Conservation (phyloP, 2,888 invertebrate genomes). For the Meta bourneti region DNA sequence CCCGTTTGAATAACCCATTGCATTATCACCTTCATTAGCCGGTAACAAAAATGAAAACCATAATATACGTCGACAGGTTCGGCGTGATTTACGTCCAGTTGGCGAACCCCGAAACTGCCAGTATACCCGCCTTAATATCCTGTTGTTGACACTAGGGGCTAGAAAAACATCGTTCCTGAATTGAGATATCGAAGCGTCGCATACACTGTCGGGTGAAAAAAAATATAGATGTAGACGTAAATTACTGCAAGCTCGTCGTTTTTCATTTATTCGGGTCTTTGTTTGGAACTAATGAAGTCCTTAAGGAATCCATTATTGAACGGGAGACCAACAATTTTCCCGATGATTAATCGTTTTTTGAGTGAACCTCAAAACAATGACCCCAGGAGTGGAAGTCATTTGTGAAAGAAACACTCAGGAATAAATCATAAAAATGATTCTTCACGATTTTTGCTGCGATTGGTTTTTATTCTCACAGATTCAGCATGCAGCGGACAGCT, state of each 20-base stretch:
- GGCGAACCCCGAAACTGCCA: conserved; percentile 3
- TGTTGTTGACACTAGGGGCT: conserved; percentile 57
- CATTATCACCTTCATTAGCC: conserved; percentile 18
- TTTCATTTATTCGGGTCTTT: conserved; percentile 59
- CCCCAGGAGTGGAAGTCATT: conserved; percentile 68
- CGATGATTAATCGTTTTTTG: conserved; percentile 72
- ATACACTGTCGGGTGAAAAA: conserved; percentile 14
- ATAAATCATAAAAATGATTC: conserved; percentile 69
- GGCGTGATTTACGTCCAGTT: conserved; percentile 59
- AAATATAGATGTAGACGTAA: conserved; percentile 67
- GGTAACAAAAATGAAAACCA: conserved; percentile 12
- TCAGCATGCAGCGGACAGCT: conserved; percentile 17
- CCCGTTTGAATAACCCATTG: conserved; percentile 26
- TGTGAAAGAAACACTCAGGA: conserved; percentile 47
- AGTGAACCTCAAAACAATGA: conserved; percentile 70
- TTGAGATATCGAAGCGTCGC: conserved; percentile 53
- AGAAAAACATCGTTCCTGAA: conserved; percentile 39
- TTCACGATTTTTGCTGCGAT: conserved; percentile 23
- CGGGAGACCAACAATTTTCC: conserved; percentile 68
- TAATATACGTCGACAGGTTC: neutral
- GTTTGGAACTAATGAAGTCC: conserved; percentile 67
- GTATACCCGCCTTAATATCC: conserved; percentile 55
- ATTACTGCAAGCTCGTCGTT: conserved; percentile 43
- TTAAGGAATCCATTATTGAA: conserved; percentile 59
- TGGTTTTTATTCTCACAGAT: conserved; percentile 19